Conservation (phyloP, 1,140 invertebrate species). For the Riptortus pedestris region DNA sequence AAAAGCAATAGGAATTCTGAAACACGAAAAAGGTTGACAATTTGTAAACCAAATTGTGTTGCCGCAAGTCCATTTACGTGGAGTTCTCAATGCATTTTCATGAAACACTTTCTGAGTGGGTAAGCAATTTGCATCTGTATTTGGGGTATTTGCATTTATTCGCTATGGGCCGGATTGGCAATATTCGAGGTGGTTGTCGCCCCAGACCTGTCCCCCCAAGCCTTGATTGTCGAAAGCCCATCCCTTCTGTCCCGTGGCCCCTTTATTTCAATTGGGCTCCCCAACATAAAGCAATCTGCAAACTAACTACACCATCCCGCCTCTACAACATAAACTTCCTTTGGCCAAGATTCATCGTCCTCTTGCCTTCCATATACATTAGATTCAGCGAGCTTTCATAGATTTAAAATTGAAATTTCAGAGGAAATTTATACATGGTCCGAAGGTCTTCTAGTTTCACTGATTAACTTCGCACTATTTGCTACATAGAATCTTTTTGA, state of each 20-base stretch:
- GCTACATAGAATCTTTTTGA: too few relatives aligned
- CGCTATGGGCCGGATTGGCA: constrained; percentile 24
- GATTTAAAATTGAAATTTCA: not conserved
- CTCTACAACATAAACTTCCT: constrained; percentile 1
- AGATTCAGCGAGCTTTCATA: too few relatives aligned
- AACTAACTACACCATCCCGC: constrained; percentile 4
- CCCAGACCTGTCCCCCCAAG: constrained; percentile 13
- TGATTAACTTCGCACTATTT: too few relatives aligned
- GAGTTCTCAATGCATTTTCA: constrained; percentile 31
- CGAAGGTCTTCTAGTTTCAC: too few relatives aligned
- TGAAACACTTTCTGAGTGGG: constrained; percentile 31
- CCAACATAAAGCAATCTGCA: constrained; percentile 23
- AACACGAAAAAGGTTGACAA: constrained; percentile 27
- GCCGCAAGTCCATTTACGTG: constrained; percentile 27
- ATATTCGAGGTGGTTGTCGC: constrained; percentile 26
- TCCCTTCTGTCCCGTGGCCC: too few relatives aligned
- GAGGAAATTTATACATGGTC: too few relatives aligned
- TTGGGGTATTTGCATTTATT: constrained; percentile 30
- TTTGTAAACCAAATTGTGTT: constrained; percentile 30
- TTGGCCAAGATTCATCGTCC: too few relatives aligned
- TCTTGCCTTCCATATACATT: not conserved
- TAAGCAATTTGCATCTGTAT: constrained; percentile 31
- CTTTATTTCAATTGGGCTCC: constrained; percentile 24
- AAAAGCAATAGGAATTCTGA: constrained; percentile 14
- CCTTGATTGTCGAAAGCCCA: constrained; percentile 23